phyloP scores from a whole-genome alignment of 2,113 vertebrate genomes.

The Gasterosteus nipponicus region DNA sequence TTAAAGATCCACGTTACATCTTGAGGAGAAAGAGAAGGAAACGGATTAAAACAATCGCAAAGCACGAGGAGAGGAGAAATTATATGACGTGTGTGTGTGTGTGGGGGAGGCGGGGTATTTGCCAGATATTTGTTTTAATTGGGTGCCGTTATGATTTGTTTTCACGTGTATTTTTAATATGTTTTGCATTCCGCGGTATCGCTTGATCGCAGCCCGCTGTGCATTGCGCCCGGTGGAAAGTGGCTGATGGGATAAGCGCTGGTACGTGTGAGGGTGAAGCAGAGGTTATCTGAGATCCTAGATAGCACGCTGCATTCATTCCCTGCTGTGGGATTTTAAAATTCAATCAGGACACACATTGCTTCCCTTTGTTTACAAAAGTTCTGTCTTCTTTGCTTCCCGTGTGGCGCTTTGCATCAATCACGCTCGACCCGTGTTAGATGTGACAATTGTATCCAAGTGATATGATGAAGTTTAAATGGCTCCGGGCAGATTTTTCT shows the following conservation, averaged over 20 bases:
- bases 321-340: neutral
- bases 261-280: slow-evolving; percentile 16
- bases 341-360: slow-evolving; percentile 18
- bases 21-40: neutral
- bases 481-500: neutral
- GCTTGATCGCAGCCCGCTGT: neutral
- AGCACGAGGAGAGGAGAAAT: neutral
- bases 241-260: slow-evolving; percentile 23
- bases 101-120: neutral
- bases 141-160: neutral
- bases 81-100: no score
- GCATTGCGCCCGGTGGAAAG: slow-evolving; percentile 16
- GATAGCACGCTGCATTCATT: neutral
- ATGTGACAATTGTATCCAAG: neutral
- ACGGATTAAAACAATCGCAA: neutral
- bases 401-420: slow-evolving; percentile 5
- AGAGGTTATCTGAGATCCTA: neutral
- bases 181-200: neutral
- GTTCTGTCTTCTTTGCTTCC: slow-evolving; percentile 11
- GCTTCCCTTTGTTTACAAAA: neutral
- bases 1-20: no score
- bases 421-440: slow-evolving; percentile 12
- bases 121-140: neutral
- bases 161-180: neutral
- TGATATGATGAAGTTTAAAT: neutral